phyloP scores from a whole-genome alignment of 2,888 invertebrate genomes.

The Phalera bucephala region DNA sequence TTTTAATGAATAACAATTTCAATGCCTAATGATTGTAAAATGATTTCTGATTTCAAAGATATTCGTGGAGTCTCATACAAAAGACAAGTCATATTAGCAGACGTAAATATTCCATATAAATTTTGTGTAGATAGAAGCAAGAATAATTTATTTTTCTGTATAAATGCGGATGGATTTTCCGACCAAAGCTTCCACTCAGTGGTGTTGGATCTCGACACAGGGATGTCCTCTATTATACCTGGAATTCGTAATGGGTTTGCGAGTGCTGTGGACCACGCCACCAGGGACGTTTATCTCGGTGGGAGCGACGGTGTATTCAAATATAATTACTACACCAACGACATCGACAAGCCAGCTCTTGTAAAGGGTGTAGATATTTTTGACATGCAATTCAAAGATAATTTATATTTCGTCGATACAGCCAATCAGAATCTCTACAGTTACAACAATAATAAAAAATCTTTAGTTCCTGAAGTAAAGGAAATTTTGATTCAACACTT shows the following conservation, averaged over 20 bases:
- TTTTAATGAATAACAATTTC: constrained; percentile 16
- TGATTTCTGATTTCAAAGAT: constrained; percentile 18
- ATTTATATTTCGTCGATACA: constrained; percentile 57
- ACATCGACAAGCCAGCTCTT: constrained; percentile 41
- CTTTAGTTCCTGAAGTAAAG: constrained; percentile 34
- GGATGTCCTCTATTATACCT: constrained; percentile 41
- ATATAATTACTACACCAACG: constrained; percentile 44
- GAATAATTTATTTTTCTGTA: constrained; percentile 55
- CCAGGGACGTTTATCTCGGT: constrained; percentile 51
- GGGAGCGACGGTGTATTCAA: constrained; percentile 61
- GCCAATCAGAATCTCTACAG: constrained; percentile 45
- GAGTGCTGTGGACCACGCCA: constrained; percentile 52
- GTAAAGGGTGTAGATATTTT: constrained; percentile 50
- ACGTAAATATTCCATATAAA: constrained; percentile 60
- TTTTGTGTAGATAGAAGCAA: constrained; percentile 46
- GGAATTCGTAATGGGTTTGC: constrained; percentile 61
- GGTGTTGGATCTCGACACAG: constrained; percentile 46
- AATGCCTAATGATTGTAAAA: constrained; percentile 25
- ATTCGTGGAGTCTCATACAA: constrained; percentile 34
- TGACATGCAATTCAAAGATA: constrained; percentile 51
- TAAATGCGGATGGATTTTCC: constrained; percentile 61
- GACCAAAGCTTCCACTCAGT: constrained; percentile 62
- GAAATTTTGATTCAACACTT: constrained; percentile 53
- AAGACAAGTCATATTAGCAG: constrained; percentile 49
- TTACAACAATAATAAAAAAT: constrained; percentile 30